Evolutionary conservation across 2,113 vertebrate genomes (phyloP), one percentile per base, ranked within the genome.

Genomic region (Polypterus bichir): DNA sequence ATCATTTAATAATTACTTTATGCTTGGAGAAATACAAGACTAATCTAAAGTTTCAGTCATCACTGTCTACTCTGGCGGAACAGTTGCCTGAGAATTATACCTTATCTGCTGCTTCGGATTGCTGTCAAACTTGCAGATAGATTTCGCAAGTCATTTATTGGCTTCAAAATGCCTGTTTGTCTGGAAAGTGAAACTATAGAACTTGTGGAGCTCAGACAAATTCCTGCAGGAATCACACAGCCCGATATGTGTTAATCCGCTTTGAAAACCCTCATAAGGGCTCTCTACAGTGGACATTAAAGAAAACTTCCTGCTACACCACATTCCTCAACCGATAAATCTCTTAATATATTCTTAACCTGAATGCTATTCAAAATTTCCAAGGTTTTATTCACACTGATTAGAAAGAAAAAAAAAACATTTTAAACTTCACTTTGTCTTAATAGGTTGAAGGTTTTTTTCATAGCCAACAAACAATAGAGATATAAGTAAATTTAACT

Each of bases 91-190:
- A 65, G 63, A 48, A 58, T 9, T 57, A 54, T 64, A 65, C 73
- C 71, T 76, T 68, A 66, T 75, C 69, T 69, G 59, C n/a, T 1
- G 61, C 44, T 46, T 54, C 67, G 59, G 57, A 64, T 0, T 0
- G 64, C 61, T 56, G 58, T 7, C 1, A 68, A 64, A 53, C 49
- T 8, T 4, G 72, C 83, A 86, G 89, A 93, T 80, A 83, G 80
- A 68, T 74, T 57, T 64, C 71, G 70, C 71, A 71, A 53, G 44
- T 57, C 61, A 64, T 72, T 69, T 62, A 62, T 73, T 71, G 69
- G 61, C 68, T 59, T 9, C 6, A 2, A 55, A 67, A 27, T 62
- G 7, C 62, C 54, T 55, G 66, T 60, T 61, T 47, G 72, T 55
- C 1, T 65, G 59, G 62, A 69, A 71, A 66, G 47, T 8, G 46